Evolutionary conservation across 1,140 invertebrate genomes (phyloP), one percentile per base, ranked within the genome.

Genomic region (Galleria mellonella): DNA sequence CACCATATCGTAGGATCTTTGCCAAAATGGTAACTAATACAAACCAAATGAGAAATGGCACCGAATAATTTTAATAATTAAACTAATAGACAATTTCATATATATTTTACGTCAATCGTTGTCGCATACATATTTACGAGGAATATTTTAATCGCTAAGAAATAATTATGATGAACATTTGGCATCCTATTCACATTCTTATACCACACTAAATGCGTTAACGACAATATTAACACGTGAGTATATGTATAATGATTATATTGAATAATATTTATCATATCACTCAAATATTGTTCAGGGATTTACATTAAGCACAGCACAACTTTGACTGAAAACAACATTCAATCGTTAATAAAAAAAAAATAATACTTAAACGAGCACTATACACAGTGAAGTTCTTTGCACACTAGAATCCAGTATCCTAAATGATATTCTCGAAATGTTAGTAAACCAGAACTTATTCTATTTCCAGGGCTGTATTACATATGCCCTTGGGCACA

Each of bases 131-230:
- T 8, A n/a, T n/a, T n/a, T n/a, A 43, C 12, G 13, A 37, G 38
- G 9, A 43, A 43, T 23, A 23, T 12, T 23, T 42, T 33, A 27
- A 35, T 58, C 44, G 56, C 43, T 65, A 62, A 54, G 48, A 32
- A 51, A 56, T 47, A 43, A 55, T 52, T 47, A 52, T 48, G 56
- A 63, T 70, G 64, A 67, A 76, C 78, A 79, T 83, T 83, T 79
- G 73, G 78, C 67, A 74, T 83, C 62, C 68, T 51, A 72, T 72
- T 72, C 68, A 72, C 66, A 73, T 59, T n/a, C n/a, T 62, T 62
- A 70, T 65, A 67, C 55, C 55, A 72, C 55, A 65, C 56, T 63
- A 66, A 59, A 70, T 63, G 59, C 50, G 55, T 64, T 70, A 68
- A 65, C 57, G 41, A 60, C 47, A 40, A 53, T 48, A 67, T 70